Evolutionary conservation across 2,797 vertebrate species (phyloP), one percentile per base, ranked within the genome.

Genomic region (Pseudochirops cupreus): DNA sequence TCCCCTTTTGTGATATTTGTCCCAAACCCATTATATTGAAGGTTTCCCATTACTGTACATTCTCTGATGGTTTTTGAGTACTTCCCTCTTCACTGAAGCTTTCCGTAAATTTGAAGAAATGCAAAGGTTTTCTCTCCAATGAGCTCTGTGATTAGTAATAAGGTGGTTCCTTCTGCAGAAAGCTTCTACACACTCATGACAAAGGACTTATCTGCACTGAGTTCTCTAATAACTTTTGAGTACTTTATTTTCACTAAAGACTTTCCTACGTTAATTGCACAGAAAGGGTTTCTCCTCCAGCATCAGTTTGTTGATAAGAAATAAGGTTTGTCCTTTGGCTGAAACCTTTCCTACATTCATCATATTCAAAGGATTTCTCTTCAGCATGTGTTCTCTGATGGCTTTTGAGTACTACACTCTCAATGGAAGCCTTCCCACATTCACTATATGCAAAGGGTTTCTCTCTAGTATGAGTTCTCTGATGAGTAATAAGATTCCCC

Each of bases 311-410:
- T 21, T 82, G 74, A 82, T 24, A 46, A 46, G 74, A 82, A 82
- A 82, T 82, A 46, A 74, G n/a, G 9, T 46, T 46, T 46, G 39
- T 46, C 21, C 7, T 26, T 46, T 82, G 18, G 21, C 39, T 82
- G 39, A 82, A 11, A 10, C 67, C n/a, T 82, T 93, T 92, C 92
- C 82, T 46, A 92, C 74, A 92, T 96, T 96, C 39, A 92, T 26
- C 92, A 91, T 59, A 93, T 94, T 96, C 46, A 46, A 54, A 92
- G 82, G 57, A 33, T 91, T 93, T 96, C 87, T 93, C 33, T 94
- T 92, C 59, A 82, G 55, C 94, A 54, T 92, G 58, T 94, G 28
- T 67, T 94, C 28, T 29, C 62, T 56, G n/a, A 90, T 91, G 90
- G 87, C 18, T 53, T 92, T 93, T 95, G 56, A 94, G 91, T 31